Percentiles rank a stretch among this genome's conserved stretches.
phyloP scores from a whole-genome alignment of 2,888 invertebrate species.

The Cordilura impudica region DNA sequence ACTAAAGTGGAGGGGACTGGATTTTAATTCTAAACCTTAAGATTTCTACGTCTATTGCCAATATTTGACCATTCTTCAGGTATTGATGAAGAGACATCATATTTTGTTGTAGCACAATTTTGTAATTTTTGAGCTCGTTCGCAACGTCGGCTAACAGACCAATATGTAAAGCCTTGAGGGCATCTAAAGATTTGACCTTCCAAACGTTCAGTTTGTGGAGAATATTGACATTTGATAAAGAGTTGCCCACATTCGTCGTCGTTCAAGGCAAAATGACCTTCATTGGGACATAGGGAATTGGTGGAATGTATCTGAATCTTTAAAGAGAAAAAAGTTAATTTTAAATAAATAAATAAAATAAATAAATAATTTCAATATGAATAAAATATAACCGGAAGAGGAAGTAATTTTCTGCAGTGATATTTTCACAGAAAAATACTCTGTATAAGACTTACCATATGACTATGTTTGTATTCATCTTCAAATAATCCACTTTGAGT shows the following conservation, averaged over 20 bases:
- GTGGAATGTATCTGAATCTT: constrained; percentile 82
- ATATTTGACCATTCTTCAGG: constrained; percentile 77
- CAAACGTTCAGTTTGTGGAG: constrained; percentile 78
- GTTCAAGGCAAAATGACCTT: constrained; percentile 85
- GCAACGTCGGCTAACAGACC: constrained; percentile 87
- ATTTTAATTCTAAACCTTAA: constrained; percentile 67
- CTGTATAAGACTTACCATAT: constrained; percentile 68
- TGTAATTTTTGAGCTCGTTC: constrained; percentile 82
- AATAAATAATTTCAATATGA: no score
- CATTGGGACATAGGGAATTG: constrained; percentile 82
- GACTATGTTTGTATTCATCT: constrained; percentile 67
- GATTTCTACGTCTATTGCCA: constrained; percentile 74
- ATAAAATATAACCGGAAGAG: no score
- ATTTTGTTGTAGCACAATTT: constrained; percentile 79
- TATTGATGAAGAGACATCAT: constrained; percentile 69
- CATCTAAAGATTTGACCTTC: constrained; percentile 87
- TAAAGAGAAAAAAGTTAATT: constrained; percentile 63
- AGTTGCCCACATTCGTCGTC: constrained; percentile 83
- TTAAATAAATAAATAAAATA: neutral
- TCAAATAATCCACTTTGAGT: constrained; percentile 67
- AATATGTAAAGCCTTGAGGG: constrained; percentile 86
- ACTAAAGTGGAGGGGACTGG: neutral
- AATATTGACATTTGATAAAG: constrained; percentile 85
- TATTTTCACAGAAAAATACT: neutral
- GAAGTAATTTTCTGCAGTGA: no score